Evolutionary conservation across 1,140 invertebrate genomes (phyloP).

Genomic region (Mercenaria mercenaria): DNA sequence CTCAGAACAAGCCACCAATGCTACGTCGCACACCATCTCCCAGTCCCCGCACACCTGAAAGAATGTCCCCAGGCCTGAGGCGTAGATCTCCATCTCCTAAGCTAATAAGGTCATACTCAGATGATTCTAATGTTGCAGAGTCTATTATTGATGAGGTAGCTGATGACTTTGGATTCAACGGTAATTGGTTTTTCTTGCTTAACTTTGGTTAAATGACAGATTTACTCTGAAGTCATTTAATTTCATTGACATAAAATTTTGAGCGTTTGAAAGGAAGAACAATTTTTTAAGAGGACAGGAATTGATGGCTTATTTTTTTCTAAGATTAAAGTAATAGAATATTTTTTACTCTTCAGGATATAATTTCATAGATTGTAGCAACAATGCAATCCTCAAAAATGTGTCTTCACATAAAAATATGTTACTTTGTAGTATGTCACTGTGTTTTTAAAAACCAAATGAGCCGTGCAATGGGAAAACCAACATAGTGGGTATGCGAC

Average conservation of each 20-base stretch:
- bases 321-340: too few species aligned
- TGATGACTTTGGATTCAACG: conserved; percentile 67
- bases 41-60: conserved; percentile 29
- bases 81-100: conserved; percentile 55
- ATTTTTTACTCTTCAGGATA: too few species aligned
- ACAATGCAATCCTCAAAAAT: too few species aligned
- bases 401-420: too few species aligned
- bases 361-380: too few species aligned
- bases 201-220: not conserved
- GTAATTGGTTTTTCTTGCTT: conserved; percentile 56
- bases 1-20: conserved; percentile 47
- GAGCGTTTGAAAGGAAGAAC: not conserved
- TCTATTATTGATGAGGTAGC: conserved; percentile 73
- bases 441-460: too few species aligned
- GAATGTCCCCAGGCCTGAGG: conserved; percentile 39
- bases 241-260: too few species aligned
- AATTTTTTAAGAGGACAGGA: not conserved
- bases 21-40: conserved; percentile 60
- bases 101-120: conserved; percentile 50
- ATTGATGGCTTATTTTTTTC: not conserved
- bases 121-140: conserved; percentile 73
- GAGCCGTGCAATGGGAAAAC: too few species aligned
- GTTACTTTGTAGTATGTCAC: too few species aligned
- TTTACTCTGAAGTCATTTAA: too few species aligned
- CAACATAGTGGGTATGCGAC: too few species aligned